Evolutionary conservation across 2,888 invertebrate genomes (phyloP).

Genomic region (Andrena flavipes): DNA sequence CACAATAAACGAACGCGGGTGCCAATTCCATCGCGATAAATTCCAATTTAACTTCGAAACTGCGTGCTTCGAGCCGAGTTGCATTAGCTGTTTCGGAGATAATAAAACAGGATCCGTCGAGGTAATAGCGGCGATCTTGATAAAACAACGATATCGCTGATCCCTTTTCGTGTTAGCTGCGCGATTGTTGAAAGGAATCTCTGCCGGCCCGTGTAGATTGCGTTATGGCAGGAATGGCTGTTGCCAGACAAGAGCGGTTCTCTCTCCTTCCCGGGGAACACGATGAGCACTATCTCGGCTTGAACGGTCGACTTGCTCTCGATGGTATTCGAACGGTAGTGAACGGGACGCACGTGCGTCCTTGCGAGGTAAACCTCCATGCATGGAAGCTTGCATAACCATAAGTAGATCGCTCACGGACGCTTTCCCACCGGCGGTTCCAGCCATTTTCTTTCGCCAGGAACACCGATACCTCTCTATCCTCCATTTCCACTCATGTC

Average conservation of each 20-base stretch:
- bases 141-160: too few relatives aligned
- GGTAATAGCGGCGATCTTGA: background rate
- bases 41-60: background rate
- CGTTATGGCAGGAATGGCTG: constrained; percentile 29
- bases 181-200: background rate
- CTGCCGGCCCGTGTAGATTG: background rate
- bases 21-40: background rate
- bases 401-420: constrained; percentile 48
- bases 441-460: constrained; percentile 37
- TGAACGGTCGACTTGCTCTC: constrained; percentile 45
- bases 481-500: too few relatives aligned
- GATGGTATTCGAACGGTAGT: constrained; percentile 65
- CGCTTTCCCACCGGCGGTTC: constrained; percentile 43
- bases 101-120: background rate
- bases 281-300: constrained; percentile 46
- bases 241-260: constrained; percentile 22
- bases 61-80: background rate
- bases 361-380: constrained; percentile 67
- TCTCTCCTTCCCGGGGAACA: constrained; percentile 53
- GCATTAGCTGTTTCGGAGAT: background rate
- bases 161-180: background rate
- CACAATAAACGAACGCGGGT: too few relatives aligned
- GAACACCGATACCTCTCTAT: background rate
- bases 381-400: constrained; percentile 62
- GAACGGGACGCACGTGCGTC: constrained; percentile 69